A percentile compares a stretch with the other conserved stretches of the same genome.
Conservation (phyloP, 2,113 vertebrate genomes). For the Felis catus region F.catus_Fca126_mat1.0 CM031413.1:71729501-71730000, state of each 20-base stretch:
- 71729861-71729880: not conserved
- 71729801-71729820: not conserved
- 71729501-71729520: slow-evolving; percentile 80
- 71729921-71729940: not conserved
- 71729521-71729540: slow-evolving; percentile 92
- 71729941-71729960: not conserved
- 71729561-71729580: slow-evolving; percentile 87
- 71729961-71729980: too few relatives aligned
- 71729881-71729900: not conserved
- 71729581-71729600: slow-evolving; percentile 85
- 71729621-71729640: slow-evolving; percentile 78
- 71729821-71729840: not conserved
- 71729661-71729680: not conserved
- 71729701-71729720: not conserved
- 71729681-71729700: not conserved
- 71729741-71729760: not conserved
- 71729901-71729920: not conserved
- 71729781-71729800: not conserved
- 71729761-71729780: not conserved
- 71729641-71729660: not conserved
- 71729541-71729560: slow-evolving; percentile 79
- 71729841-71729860: not conserved
- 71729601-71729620: slow-evolving; percentile 86
- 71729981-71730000: too few relatives aligned
- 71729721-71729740: not conserved